Evolutionary conservation across 2,888 invertebrate genomes (phyloP).

Genomic region (Sicus ferrugineus): DNA sequence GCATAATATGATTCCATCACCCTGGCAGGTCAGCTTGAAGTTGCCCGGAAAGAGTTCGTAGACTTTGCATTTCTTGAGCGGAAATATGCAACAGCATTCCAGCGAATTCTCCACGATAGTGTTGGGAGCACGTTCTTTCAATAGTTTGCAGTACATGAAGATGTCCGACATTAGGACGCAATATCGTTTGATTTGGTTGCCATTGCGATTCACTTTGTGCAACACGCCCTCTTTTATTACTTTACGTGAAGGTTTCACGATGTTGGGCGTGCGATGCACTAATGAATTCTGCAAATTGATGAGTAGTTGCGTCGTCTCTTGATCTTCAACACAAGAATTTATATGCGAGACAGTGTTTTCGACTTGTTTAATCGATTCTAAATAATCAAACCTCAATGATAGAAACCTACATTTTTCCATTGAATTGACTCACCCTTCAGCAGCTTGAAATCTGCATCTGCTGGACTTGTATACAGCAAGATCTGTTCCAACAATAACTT

Average conservation of each 20-base stretch:
- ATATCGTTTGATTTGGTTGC: constrained; percentile 68
- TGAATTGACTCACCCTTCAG: constrained; percentile 67
- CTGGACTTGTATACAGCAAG: constrained; percentile 68
- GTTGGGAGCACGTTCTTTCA: constrained; percentile 65
- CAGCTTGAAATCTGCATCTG: constrained; percentile 68
- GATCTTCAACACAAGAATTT: constrained; percentile 76
- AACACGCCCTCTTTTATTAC: constrained; percentile 74
- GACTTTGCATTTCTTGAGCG: constrained; percentile 74
- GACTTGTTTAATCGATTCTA: constrained; percentile 74
- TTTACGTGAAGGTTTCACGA: constrained; percentile 72
- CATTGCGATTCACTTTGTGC: constrained; percentile 68
- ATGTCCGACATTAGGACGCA: constrained; percentile 78
- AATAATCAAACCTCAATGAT: background rate
- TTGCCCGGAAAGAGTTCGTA: constrained; percentile 69
- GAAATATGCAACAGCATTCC: constrained; percentile 73
- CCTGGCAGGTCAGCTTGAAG: constrained; percentile 70
- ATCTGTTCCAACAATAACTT: constrained; percentile 76
- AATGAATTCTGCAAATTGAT: constrained; percentile 74
- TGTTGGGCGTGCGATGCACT: constrained; percentile 69
- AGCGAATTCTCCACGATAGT: constrained; percentile 69
- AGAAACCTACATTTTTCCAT: background rate
- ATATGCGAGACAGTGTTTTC: constrained; percentile 76
- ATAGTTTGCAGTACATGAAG: constrained; percentile 76
- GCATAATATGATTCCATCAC: constrained; percentile 69
- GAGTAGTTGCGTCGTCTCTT: constrained; percentile 75